phyloP scores from a whole-genome alignment of 2,888 invertebrate genomes.

The Troides oblongomaculatus region DNA sequence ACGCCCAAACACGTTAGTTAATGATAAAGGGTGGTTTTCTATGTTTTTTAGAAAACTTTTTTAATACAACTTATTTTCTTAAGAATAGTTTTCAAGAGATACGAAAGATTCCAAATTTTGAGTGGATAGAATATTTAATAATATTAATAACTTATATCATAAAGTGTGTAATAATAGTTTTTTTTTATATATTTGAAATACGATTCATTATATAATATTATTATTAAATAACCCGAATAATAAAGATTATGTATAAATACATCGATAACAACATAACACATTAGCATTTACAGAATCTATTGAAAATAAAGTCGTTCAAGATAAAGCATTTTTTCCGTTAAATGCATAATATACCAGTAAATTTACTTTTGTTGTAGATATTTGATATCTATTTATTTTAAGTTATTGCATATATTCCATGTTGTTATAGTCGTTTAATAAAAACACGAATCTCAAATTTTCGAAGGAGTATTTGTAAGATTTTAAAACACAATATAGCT shows the following conservation, averaged over 20 bases:
- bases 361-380: not conserved
- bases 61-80: too few species aligned
- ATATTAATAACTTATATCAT: too few species aligned
- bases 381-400: not conserved
- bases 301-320: slow-evolving; percentile 29
- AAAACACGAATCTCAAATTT: not conserved
- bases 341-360: not conserved
- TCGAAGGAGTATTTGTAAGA: not conserved
- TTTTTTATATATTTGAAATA: not conserved
- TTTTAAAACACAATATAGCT: not conserved
- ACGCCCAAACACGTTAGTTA: too few species aligned
- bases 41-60: too few species aligned
- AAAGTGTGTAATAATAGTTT: not conserved
- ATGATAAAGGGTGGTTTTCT: too few species aligned
- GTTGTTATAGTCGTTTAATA: not conserved
- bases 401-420: not conserved
- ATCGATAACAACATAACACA: slow-evolving; percentile 44
- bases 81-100: too few species aligned
- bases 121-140: too few species aligned
- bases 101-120: too few species aligned
- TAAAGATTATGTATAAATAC: slow-evolving; percentile 45
- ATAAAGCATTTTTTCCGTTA: not conserved
- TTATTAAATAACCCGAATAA: slow-evolving; percentile 33
- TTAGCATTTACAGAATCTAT: slow-evolving; percentile 43
- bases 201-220: not conserved